Percentiles rank a stretch among this genome's conserved stretches.
Evolutionary conservation across 2,888 invertebrate genomes (phyloP).

Genomic region (Zygothrica quintamaculata): DNA sequence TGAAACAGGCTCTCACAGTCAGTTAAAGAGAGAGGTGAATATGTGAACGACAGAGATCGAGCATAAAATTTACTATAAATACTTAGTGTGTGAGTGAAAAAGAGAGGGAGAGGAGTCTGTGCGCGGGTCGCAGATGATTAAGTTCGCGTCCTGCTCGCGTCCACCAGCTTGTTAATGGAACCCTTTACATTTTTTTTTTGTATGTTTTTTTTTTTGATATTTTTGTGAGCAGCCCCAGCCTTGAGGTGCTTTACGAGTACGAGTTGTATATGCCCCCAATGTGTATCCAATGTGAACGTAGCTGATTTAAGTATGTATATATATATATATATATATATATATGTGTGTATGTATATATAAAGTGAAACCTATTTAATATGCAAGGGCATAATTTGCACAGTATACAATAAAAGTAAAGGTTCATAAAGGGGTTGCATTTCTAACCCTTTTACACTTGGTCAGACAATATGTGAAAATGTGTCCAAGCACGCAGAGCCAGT

Average conservation of each 20-base stretch:
- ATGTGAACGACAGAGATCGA: slow-evolving; percentile 21
- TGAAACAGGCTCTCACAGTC: slow-evolving; percentile 75
- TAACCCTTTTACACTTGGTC: slow-evolving; percentile 55
- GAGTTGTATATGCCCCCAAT: background rate
- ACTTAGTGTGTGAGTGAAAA: slow-evolving; percentile 13
- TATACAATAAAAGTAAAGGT: slow-evolving; percentile 17
- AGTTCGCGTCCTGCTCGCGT: slow-evolving; percentile 25
- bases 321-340: no score
- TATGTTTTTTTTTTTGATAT: no score
- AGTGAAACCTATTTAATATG: slow-evolving; percentile 70
- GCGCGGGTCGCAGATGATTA: slow-evolving; percentile 51
- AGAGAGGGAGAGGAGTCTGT: slow-evolving; percentile 35
- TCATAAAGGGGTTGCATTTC: slow-evolving; percentile 66
- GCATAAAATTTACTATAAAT: no score
- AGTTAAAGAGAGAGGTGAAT: slow-evolving; percentile 6
- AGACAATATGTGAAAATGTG: slow-evolving; percentile 70
- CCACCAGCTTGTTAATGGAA: slow-evolving; percentile 45
- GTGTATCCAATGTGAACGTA: slow-evolving; percentile 13
- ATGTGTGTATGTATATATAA: no score
- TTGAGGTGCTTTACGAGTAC: slow-evolving; percentile 42
- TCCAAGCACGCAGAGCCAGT: slow-evolving; percentile 60
- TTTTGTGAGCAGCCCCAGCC: slow-evolving; percentile 14
- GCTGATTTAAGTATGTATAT: no score
- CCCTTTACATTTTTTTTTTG: no score
- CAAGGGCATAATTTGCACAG: slow-evolving; percentile 77